These are phyloP conservation scores for Pammene aurita DNA, from an alignment of 2,888 invertebrate genomes.

Conservation along the genomic window DNA sequence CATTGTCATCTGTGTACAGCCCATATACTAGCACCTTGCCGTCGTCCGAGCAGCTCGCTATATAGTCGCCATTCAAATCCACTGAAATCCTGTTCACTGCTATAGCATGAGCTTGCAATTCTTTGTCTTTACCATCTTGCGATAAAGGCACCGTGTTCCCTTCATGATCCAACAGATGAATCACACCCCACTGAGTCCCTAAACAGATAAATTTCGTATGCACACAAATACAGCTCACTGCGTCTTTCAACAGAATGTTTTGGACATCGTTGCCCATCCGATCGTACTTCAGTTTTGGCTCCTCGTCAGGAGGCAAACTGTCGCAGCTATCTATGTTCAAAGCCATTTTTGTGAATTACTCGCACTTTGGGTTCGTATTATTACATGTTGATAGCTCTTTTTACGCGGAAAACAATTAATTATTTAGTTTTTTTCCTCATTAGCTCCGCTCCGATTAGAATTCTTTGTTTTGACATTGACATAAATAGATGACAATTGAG, in stretches of 20 bases:
- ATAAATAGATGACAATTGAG: constrained; percentile 12
- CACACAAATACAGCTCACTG: constrained; percentile 94
- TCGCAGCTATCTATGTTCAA: constrained; percentile 75
- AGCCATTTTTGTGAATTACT: constrained; percentile 58
- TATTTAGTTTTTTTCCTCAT: constrained; percentile 38
- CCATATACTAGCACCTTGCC: constrained; percentile 94
- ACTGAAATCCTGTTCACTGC: constrained; percentile 98
- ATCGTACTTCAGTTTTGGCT: constrained; percentile 96
- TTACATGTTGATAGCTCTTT: constrained; percentile 34
- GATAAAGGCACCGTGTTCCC: constrained; percentile 88
- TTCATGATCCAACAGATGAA: constrained; percentile 95
- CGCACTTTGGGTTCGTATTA: constrained; percentile 9
- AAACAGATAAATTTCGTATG: constrained; percentile 97
- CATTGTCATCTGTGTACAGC: constrained; percentile 92
- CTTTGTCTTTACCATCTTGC: constrained; percentile 85
- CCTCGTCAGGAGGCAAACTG: constrained; percentile 79
- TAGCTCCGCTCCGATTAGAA: constrained; percentile 17
- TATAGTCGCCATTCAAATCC: constrained; percentile 95
- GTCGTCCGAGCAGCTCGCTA: constrained; percentile 96
- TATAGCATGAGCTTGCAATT: constrained; percentile 91
- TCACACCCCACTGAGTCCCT: constrained; percentile 95
- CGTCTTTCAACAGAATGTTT: constrained; percentile 91
- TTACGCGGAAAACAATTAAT: constrained; percentile 32
- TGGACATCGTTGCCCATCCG: constrained; percentile 94
- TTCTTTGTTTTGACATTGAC: constrained; percentile 41